Evolutionary conservation across 2,888 invertebrate genomes (phyloP).

Genomic region (Ethmia dodecea): DNA sequence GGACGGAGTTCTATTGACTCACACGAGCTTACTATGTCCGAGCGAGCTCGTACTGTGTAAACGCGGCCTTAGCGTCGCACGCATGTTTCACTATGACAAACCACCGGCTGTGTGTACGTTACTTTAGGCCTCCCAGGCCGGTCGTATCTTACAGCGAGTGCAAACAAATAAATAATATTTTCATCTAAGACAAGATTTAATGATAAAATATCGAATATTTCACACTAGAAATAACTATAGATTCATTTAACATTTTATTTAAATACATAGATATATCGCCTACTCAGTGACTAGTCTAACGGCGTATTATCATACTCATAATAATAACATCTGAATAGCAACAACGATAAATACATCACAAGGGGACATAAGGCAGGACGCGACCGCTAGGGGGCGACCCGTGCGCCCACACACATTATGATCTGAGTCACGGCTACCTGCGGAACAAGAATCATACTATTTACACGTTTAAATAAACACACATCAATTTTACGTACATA

Average conservation of each 20-base stretch:
- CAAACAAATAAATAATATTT: conserved; percentile 62
- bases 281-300: conserved; percentile 75
- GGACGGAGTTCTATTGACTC: too few species aligned
- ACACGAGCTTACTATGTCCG: too few species aligned
- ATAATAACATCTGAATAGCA: conserved; percentile 61
- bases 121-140: conserved; percentile 30
- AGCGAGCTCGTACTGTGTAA: background rate
- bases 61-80: conserved; percentile 15
- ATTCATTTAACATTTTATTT: conserved; percentile 65
- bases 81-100: conserved; percentile 30
- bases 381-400: conserved; percentile 16
- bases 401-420: conserved; percentile 16
- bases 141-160: conserved; percentile 42
- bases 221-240: conserved; percentile 70
- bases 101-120: conserved; percentile 22
- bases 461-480: too few species aligned
- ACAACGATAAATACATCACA: conserved; percentile 67
- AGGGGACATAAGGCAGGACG: conserved; percentile 36
- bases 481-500: too few species aligned
- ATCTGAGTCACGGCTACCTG: too few species aligned
- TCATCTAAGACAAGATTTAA: conserved; percentile 52
- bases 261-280: conserved; percentile 67
- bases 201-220: conserved; percentile 62
- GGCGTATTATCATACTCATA: conserved; percentile 50
- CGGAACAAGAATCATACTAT: too few species aligned